phyloP scores from a whole-genome alignment of 2,113 vertebrate species.

The Melanerpes formicivorus region DNA sequence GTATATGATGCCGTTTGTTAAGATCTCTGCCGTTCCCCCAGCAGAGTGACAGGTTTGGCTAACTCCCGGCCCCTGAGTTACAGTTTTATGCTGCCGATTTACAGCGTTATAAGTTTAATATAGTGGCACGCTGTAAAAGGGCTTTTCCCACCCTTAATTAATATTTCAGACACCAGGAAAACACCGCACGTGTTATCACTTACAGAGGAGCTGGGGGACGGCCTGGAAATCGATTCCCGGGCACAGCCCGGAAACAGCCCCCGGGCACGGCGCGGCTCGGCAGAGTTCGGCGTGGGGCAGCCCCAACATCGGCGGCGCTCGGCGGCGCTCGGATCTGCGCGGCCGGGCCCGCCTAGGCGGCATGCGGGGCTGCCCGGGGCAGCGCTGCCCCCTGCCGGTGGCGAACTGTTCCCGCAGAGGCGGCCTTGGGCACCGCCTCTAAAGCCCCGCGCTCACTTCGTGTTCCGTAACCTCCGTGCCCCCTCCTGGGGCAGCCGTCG shows the following conservation, averaged over 20 bases:
- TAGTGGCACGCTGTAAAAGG: conserved; percentile 30
- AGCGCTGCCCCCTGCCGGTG: conserved; percentile 3
- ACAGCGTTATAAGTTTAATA: conserved; percentile 53
- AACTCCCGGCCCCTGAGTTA: conserved; percentile 29
- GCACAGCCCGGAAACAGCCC: neutral
- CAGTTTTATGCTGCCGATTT: conserved; percentile 57
- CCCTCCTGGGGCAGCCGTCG: neutral
- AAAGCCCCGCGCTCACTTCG: too few relatives aligned
- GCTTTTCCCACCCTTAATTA: neutral
- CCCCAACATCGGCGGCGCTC: neutral
- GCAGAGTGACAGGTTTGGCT: neutral
- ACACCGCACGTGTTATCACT: neutral
- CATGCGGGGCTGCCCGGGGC: neutral
- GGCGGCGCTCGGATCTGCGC: neutral
- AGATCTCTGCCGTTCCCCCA: neutral
- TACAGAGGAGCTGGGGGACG: neutral
- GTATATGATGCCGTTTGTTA: conserved; percentile 47
- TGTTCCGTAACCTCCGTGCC: too few relatives aligned
- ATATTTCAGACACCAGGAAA: neutral
- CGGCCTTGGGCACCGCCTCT: neutral
- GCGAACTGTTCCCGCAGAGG: neutral
- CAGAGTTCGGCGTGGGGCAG: too few relatives aligned
- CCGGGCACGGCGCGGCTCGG: neutral
- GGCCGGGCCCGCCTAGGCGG: neutral
- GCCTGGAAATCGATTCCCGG: neutral